These are phyloP conservation scores for Pampusana beccarii DNA, from an alignment of 2,113 vertebrate species.

Conservation along the genomic window DNA sequence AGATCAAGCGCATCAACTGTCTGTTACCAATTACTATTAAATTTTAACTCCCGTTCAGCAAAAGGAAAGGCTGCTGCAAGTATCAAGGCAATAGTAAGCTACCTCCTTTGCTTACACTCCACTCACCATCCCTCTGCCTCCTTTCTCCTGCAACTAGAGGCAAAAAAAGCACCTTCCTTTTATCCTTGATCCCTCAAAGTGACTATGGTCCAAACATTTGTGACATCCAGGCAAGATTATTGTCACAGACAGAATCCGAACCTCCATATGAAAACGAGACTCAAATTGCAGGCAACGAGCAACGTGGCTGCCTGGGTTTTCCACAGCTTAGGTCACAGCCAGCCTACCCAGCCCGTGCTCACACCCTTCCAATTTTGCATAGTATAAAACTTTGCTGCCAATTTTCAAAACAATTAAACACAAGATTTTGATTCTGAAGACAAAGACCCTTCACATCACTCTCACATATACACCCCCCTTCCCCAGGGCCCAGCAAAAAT, in stretches of 20 bases:
- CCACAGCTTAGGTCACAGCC: neutral
- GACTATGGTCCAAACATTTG: neutral
- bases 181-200: neutral
- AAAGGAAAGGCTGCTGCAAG: neutral
- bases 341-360: neutral
- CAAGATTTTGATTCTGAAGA: neutral
- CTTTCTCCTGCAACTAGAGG: neutral
- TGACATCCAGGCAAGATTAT: conserved; percentile 1
- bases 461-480: accelerated
- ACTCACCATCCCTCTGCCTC: neutral
- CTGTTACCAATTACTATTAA: conserved; percentile 5
- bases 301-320: neutral
- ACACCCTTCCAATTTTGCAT: neutral
- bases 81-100: neutral
- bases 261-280: neutral
- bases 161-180: neutral
- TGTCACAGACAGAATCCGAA: neutral
- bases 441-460: neutral
- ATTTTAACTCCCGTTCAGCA: neutral
- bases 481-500: neutral
- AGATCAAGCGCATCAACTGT: neutral
- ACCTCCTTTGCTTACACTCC: neutral
- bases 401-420: neutral
- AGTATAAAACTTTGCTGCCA: neutral
- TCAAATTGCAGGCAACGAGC: neutral